Percentiles rank a stretch among this genome's conserved stretches.
Evolutionary conservation across 2,113 vertebrate genomes (phyloP).

Genomic region (Bubo blakistoni): DNA sequence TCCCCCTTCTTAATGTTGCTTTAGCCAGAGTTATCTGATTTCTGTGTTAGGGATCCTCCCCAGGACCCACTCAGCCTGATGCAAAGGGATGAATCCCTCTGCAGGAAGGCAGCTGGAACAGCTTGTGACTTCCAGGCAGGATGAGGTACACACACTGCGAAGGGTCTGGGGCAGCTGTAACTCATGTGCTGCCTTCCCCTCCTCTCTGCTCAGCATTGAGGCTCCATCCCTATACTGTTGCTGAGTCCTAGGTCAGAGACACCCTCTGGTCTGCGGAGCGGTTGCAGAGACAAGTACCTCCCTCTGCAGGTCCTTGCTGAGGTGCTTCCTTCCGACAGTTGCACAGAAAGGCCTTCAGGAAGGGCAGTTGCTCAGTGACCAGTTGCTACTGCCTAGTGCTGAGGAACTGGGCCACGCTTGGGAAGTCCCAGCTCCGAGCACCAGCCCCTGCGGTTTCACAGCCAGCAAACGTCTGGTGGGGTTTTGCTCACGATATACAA

Average conservation of each 20-base stretch:
- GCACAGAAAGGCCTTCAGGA: neutral
- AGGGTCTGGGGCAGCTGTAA: neutral
- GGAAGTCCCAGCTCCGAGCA: neutral
- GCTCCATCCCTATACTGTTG: neutral
- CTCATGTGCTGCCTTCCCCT: neutral
- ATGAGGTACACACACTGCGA: rapidly evolving
- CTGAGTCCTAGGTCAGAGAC: neutral
- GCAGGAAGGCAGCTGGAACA: neutral
- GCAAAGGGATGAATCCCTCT: neutral
- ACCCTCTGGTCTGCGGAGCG: neutral
- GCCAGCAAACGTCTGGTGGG: neutral
- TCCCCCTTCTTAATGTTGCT: constrained; percentile 45
- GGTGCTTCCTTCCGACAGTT: neutral
- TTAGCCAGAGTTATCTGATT: constrained; percentile 43
- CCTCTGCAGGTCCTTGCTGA: neutral
- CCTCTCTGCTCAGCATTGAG: neutral
- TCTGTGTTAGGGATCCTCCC: constrained; percentile 29
- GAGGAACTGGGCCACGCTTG: neutral
- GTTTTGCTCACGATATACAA: neutral
- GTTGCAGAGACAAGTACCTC: neutral
- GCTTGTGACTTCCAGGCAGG: neutral
- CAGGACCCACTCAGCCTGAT: neutral
- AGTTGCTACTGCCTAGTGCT: neutral
- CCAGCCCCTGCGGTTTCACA: neutral
- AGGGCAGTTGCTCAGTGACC: neutral